These are phyloP conservation scores for Lampris incognitus DNA, from an alignment of 2,113 vertebrate genomes.

Conservation along the genomic window DNA sequence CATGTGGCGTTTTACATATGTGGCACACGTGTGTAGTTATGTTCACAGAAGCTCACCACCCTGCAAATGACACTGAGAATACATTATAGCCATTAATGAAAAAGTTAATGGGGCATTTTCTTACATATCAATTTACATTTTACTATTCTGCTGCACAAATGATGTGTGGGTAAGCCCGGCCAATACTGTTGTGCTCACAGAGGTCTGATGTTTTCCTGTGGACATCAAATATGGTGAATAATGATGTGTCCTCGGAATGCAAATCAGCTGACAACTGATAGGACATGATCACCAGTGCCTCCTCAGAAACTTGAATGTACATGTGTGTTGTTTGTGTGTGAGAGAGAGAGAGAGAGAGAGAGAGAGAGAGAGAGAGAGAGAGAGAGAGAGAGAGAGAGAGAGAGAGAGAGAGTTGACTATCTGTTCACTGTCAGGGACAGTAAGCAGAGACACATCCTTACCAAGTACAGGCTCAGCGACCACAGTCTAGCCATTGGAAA, in stretches of 20 bases:
- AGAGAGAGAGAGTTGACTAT: too few relatives aligned
- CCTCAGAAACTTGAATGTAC: conserved; percentile 86
- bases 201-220: conserved; percentile 99
- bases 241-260: conserved; percentile 96
- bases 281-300: conserved; percentile 92
- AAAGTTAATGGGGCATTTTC: conserved; percentile 99
- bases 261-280: conserved; percentile 91
- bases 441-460: too few relatives aligned
- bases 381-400: too few relatives aligned
- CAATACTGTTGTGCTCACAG: conserved; percentile 91
- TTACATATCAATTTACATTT: conserved; percentile 99
- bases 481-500: too few relatives aligned
- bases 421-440: too few relatives aligned
- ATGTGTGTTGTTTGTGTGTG: not conserved
- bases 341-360: conserved; percentile 19
- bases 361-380: conserved; percentile 7
- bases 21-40: conserved; percentile 32
- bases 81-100: conserved; percentile 99
- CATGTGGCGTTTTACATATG: conserved; percentile 16
- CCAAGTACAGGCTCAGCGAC: too few relatives aligned
- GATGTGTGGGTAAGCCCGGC: conserved; percentile 92
- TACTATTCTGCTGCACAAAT: conserved; percentile 98
- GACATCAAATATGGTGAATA: conserved; percentile 99
- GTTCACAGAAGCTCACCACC: conserved; percentile 73
- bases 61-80: conserved; percentile 91